A percentile compares a stretch with the other conserved stretches of the same genome.
Conservation (phyloP, 2,113 vertebrate genomes). For the Burhinus oedicnemus region DNA sequence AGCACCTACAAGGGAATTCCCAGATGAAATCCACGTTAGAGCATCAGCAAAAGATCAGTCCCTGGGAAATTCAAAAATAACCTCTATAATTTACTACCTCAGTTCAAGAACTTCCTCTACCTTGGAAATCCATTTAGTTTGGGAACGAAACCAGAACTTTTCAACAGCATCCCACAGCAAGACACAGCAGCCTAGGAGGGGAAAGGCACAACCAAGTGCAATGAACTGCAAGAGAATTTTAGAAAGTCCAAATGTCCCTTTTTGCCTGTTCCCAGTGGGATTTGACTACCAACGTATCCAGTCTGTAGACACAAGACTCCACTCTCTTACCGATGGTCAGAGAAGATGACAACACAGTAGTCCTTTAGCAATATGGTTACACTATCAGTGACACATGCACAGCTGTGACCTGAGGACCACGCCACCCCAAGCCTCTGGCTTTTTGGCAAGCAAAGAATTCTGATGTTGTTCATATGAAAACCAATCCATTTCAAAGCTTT, state of each 20-base stretch:
- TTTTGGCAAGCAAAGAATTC: background rate
- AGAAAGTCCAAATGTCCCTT: background rate
- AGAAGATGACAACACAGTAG: background rate
- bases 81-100: background rate
- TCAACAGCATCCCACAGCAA: background rate
- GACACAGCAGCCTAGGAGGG: background rate
- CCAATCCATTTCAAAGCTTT: background rate
- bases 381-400: background rate
- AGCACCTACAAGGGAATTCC: background rate
- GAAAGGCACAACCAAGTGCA: background rate
- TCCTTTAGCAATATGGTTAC: background rate
- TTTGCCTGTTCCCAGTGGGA: background rate
- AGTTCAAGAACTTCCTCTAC: background rate
- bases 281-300: background rate
- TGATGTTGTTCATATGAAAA: background rate
- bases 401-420: background rate
- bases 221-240: background rate
- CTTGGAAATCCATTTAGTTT: background rate
- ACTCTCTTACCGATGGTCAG: background rate
- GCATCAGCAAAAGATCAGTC: background rate
- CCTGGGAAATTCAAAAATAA: background rate
- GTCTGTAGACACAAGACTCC: background rate
- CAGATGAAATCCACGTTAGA: background rate
- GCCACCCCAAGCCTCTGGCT: background rate
- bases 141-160: background rate